Evolutionary conservation across 2,113 vertebrate species (phyloP).

Genomic region (Glareola pratincola): DNA sequence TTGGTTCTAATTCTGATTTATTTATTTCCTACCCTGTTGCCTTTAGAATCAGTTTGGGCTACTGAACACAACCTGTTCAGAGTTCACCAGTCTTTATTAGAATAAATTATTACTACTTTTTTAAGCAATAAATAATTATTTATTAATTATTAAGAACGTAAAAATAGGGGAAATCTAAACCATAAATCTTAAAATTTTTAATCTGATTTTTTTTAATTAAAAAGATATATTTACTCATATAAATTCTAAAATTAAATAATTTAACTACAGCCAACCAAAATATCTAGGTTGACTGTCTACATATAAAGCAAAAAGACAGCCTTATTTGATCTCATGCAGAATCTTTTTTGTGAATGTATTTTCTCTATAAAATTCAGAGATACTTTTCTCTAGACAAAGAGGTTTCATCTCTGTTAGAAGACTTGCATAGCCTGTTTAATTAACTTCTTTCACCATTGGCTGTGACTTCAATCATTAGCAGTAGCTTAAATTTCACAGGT

Average conservation of each 20-base stretch:
- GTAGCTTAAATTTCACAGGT: constrained; percentile 16
- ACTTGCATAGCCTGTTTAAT: not conserved
- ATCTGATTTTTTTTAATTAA: not conserved
- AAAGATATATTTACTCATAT: not conserved
- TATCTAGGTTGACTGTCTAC: not conserved
- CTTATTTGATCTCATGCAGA: not conserved
- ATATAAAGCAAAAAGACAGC: not conserved
- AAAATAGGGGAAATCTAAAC: not conserved
- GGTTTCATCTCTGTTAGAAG: not conserved
- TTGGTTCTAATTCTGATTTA: not conserved
- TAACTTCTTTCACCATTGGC: not conserved
- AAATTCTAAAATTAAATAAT: not conserved
- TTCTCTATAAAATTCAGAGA: not conserved
- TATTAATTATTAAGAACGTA: not conserved
- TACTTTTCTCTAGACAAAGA: not conserved
- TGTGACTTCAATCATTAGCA: not conserved
- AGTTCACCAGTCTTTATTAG: not conserved
- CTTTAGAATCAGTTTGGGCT: not conserved
- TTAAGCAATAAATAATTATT: not conserved
- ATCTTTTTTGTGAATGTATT: not conserved
- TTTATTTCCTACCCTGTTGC: not conserved
- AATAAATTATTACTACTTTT: not conserved
- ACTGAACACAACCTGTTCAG: not conserved
- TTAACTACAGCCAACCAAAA: not conserved
- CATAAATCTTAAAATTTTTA: not conserved